These are phyloP conservation scores for Triplophysa dalaica DNA, from an alignment of 2,113 vertebrate species.

Conservation along the genomic window DNA sequence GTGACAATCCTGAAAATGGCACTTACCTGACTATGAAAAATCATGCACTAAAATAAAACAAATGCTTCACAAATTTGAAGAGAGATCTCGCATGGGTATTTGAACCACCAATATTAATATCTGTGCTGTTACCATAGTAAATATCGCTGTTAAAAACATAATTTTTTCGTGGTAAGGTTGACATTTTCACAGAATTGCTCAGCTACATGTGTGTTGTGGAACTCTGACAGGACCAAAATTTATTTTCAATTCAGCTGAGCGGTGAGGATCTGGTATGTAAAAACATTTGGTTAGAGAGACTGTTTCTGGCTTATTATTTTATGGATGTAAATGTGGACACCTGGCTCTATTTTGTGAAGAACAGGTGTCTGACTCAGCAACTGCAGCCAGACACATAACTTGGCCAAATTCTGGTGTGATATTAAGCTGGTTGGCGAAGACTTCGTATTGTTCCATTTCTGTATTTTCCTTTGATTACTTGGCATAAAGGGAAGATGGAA, in stretches of 20 bases:
- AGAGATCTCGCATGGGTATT: no score
- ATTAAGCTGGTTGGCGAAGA: not conserved
- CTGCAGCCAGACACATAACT: slow-evolving; percentile 17
- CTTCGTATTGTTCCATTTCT: not conserved
- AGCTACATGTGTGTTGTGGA: not conserved
- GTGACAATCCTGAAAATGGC: no score
- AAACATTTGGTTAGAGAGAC: not conserved
- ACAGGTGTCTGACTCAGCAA: slow-evolving; percentile 28
- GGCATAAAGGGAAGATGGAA: not conserved
- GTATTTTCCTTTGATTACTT: slow-evolving; percentile 26
- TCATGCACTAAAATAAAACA: no score
- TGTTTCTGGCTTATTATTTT: slow-evolving; percentile 20
- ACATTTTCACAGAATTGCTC: no score
- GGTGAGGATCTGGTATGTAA: slow-evolving; percentile 4
- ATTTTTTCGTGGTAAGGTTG: no score
- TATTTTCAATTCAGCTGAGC: not conserved
- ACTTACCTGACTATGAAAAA: no score
- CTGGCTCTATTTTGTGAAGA: slow-evolving; percentile 13
- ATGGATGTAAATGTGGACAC: slow-evolving; percentile 24
- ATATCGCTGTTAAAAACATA: no score
- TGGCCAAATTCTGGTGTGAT: slow-evolving; percentile 13
- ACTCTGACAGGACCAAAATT: not conserved
- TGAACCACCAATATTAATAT: no score
- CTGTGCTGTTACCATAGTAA: no score
- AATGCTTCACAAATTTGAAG: no score